A percentile compares a stretch with the other conserved stretches of the same genome.
These are phyloP conservation scores for Ephialtes manifestator DNA, from an alignment of 2,888 invertebrate genomes.

Conservation along the genomic window DNA sequence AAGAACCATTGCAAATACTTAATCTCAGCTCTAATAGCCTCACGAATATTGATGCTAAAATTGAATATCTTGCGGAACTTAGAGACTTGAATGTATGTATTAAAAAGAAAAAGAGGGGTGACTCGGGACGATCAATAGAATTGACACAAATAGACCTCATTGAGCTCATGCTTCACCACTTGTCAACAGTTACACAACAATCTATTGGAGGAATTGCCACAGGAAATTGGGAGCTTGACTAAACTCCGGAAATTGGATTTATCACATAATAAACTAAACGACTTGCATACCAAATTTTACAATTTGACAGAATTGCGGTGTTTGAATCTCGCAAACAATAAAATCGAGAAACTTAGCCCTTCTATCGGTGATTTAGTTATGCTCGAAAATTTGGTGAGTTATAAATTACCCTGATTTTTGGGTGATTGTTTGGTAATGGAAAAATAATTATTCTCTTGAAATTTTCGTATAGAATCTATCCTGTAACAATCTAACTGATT, in stretches of 20 bases:
- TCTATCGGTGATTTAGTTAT: constrained; percentile 93
- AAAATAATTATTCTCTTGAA: constrained; percentile 26
- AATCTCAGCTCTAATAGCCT: constrained; percentile 93
- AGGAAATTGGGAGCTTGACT: constrained; percentile 91
- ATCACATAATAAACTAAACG: constrained; percentile 90
- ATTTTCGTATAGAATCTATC: constrained; percentile 90
- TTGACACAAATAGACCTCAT: constrained; percentile 26
- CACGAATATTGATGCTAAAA: constrained; percentile 88
- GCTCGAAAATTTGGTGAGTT: constrained; percentile 91
- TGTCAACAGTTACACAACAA: constrained; percentile 93
- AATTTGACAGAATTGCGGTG: constrained; percentile 90
- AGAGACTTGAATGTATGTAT: constrained; percentile 90
- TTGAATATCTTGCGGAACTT: constrained; percentile 90
- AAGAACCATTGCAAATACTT: constrained; percentile 91
- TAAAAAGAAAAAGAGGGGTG: constrained; percentile 4
- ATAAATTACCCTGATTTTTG: not conserved
- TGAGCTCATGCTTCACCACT: not conserved
- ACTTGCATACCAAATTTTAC: constrained; percentile 90
- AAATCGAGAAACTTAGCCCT: constrained; percentile 89
- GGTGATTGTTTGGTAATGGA: constrained; percentile 20
- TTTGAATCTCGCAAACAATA: constrained; percentile 92
- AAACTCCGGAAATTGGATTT: constrained; percentile 90
- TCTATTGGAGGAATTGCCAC: constrained; percentile 90
- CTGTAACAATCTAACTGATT: constrained; percentile 90
- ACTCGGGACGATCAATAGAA: constrained; percentile 12